Percentiles rank a stretch among this genome's conserved stretches.
These are phyloP conservation scores for Agapornis roseicollis DNA, from an alignment of 2,113 vertebrate species.

Conservation along the genomic window DNA sequence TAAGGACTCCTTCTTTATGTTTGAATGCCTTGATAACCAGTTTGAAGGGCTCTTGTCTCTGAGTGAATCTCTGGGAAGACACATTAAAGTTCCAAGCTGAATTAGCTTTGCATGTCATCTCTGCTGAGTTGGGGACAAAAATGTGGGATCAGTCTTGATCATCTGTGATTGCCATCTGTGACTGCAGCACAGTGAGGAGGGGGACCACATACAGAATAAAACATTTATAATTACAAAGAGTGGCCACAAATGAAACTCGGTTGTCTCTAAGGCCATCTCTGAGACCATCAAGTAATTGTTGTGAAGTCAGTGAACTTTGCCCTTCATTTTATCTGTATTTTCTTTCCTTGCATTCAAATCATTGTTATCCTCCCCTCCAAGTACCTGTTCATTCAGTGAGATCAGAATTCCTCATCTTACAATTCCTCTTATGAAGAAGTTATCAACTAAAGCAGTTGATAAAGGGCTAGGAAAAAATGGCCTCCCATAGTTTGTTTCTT, in stretches of 20 bases:
- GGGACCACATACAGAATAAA: background rate
- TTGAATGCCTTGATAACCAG: background rate
- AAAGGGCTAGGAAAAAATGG: background rate
- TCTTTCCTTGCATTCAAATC: background rate
- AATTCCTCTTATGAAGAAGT: background rate
- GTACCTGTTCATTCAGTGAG: background rate
- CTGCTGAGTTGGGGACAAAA: background rate
- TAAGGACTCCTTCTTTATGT: background rate
- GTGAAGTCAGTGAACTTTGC: background rate
- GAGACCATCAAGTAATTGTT: background rate
- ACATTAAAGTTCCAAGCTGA: background rate
- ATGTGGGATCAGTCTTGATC: background rate
- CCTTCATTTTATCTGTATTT: background rate
- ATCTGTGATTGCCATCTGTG: background rate
- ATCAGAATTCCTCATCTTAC: background rate
- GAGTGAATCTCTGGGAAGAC: background rate
- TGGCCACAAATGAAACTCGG: background rate
- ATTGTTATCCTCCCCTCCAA: background rate
- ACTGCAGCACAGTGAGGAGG: background rate
- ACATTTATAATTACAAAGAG: background rate
- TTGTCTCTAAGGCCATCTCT: background rate
- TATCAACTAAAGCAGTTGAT: background rate
- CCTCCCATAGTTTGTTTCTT: background rate
- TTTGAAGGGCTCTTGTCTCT: background rate
- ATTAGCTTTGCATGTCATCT: background rate